Evolutionary conservation across 2,797 vertebrate species (phyloP), one percentile per base, ranked within the genome.

Genomic region (Eremophila alpestris): DNA sequence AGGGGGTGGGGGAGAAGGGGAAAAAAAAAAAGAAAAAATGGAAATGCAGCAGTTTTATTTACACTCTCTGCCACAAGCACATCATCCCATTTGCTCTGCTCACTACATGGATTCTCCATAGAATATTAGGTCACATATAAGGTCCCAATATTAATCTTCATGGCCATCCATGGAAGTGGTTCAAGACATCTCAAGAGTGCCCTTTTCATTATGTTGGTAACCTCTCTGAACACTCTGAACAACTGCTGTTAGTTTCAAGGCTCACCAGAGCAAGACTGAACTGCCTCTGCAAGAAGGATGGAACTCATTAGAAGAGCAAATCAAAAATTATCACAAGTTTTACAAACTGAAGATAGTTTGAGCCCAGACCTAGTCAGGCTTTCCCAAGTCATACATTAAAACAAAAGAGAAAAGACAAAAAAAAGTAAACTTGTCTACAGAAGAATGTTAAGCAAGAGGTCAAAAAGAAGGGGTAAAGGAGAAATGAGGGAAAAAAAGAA

Each of bases 51-150:
- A 40, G 11, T 30, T 70, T 80, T 82, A 71, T 68, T 92, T 91
- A 87, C 63, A 62, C 56, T 27, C 22, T 55, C 38, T 68, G 78
- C 68, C 56, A 92, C 22, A 20, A 78, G 71, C 38, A 67, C 49
- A 80, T 82, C 56, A 55, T 70, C 56, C 87, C 56, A 71, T 36
- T 89, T 92, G 51, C 60, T 86, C 76, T 80, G 54, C 65, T 91
- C 27, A 16, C 75, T 82, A 90, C 54, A 65, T 0, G 0, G 62
- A 71, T 16, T 84, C 83, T 89, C 92, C 43, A 64, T 45, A 87
- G 85, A 94, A 81, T 91, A 93, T 87, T 51, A 83, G 83, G 85
- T 95, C 87, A 94, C 90, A 75, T 75, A 54, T 83, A 94, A 95
- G 79, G 76, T 94, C 87, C 82, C 69, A 68, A 0, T 86, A 88